Conservation (phyloP, 2,888 invertebrate genomes). For the Noctua comes region DNA sequence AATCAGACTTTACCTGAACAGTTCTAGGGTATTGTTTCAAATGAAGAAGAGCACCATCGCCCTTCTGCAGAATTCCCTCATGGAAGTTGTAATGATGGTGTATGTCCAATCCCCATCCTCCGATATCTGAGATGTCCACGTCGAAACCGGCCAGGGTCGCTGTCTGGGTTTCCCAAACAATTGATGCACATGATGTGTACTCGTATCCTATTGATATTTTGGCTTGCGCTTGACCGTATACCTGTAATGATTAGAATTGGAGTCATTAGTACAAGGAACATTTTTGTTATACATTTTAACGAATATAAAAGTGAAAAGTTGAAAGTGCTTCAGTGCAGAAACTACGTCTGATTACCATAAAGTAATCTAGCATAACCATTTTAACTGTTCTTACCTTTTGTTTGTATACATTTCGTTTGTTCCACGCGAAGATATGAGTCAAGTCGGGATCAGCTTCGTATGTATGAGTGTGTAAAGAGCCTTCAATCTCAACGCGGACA, state of each 20-base stretch:
- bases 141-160: slow-evolving; percentile 98
- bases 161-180: slow-evolving; percentile 98
- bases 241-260: slow-evolving; percentile 70
- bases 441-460: slow-evolving; percentile 99
- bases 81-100: slow-evolving; percentile 99
- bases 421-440: slow-evolving; percentile 99
- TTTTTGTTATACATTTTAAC: neutral
- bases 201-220: slow-evolving; percentile 98
- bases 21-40: slow-evolving; percentile 97
- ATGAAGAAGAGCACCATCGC: slow-evolving; percentile 98
- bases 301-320: neutral
- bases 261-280: neutral
- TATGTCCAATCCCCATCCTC: slow-evolving; percentile 99
- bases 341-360: neutral
- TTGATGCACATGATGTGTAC: slow-evolving; percentile 95
- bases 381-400: slow-evolving; percentile 92
- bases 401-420: slow-evolving; percentile 98
- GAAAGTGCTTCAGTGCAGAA: neutral
- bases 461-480: slow-evolving; percentile 96
- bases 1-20: slow-evolving; percentile 90
- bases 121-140: slow-evolving; percentile 98
- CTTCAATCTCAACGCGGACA: slow-evolving; percentile 97
- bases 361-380: no score
- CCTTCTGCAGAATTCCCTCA: slow-evolving; percentile 99
- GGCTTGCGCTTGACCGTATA: slow-evolving; percentile 96